Evolutionary conservation across 2,113 vertebrate genomes (phyloP).

Genomic region (Echinops telfairi): DNA sequence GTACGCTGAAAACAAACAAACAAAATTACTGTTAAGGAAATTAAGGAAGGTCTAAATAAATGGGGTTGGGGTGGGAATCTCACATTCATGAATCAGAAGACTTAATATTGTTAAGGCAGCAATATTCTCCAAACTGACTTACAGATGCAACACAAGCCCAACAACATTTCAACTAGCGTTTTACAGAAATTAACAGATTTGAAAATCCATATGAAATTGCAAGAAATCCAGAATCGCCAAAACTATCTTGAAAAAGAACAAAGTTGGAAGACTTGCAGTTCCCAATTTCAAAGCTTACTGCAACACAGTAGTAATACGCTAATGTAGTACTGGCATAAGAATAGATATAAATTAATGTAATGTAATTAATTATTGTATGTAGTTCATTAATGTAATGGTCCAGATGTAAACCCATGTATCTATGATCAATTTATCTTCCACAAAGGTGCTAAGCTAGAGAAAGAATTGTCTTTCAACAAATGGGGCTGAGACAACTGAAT

Average conservation of each 20-base stretch:
- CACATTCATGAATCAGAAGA: neutral
- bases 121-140: neutral
- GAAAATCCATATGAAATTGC: neutral
- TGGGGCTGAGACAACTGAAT: neutral
- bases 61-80: neutral
- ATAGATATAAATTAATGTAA: neutral
- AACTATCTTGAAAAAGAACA: neutral
- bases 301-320: neutral
- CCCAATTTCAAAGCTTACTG: neutral
- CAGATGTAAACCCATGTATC: neutral
- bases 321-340: neutral
- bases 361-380: neutral
- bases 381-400: neutral
- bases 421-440: neutral
- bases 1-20: conserved; percentile 11
- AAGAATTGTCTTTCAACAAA: neutral
- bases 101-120: neutral
- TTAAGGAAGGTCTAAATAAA: conserved; percentile 40
- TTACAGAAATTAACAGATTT: neutral
- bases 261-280: neutral
- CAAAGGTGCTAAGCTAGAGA: neutral
- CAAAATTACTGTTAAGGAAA: conserved; percentile 2
- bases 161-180: neutral
- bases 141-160: neutral
- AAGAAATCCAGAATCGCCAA: neutral